Evolutionary conservation across 2,888 invertebrate species (phyloP).

Genomic region (Mesodorylaimus sp.): DNA sequence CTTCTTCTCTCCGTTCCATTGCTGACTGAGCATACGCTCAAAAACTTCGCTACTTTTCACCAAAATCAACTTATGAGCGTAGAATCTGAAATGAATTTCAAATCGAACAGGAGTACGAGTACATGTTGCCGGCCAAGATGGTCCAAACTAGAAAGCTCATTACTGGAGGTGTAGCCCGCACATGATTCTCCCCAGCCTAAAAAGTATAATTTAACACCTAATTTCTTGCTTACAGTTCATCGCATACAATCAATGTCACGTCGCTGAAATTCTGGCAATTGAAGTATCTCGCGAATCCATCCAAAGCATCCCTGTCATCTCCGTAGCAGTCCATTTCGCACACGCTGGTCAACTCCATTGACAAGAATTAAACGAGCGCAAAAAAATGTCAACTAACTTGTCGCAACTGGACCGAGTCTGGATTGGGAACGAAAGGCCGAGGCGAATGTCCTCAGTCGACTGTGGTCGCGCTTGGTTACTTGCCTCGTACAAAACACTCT

Average conservation of each 20-base stretch:
- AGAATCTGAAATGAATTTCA: constrained; percentile 28
- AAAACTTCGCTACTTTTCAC: constrained; percentile 36
- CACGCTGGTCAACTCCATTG: too few relatives aligned
- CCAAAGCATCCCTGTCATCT: constrained; percentile 26
- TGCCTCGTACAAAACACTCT: too few relatives aligned
- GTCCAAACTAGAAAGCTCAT: neutral
- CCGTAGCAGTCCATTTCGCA: constrained; percentile 25
- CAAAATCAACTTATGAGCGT: constrained; percentile 35
- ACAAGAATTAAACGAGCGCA: too few relatives aligned
- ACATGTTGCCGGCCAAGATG: too few relatives aligned
- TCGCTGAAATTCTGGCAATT: constrained; percentile 27
- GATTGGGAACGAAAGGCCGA: too few relatives aligned
- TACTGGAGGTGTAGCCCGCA: neutral
- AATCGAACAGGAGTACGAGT: too few relatives aligned
- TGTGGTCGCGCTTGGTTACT: too few relatives aligned
- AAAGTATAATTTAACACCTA: neutral
- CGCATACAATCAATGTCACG: constrained; percentile 30
- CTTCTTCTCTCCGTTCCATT: constrained; percentile 22
- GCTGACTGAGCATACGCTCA: constrained; percentile 34
- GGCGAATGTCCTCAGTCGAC: too few relatives aligned
- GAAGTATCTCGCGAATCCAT: constrained; percentile 26
- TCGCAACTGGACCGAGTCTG: too few relatives aligned
- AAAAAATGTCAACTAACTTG: too few relatives aligned
- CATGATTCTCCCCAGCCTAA: neutral
- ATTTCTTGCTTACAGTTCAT: constrained; percentile 21